Conservation (phyloP, 1,140 invertebrate genomes). For the Aethina tumida region DNA sequence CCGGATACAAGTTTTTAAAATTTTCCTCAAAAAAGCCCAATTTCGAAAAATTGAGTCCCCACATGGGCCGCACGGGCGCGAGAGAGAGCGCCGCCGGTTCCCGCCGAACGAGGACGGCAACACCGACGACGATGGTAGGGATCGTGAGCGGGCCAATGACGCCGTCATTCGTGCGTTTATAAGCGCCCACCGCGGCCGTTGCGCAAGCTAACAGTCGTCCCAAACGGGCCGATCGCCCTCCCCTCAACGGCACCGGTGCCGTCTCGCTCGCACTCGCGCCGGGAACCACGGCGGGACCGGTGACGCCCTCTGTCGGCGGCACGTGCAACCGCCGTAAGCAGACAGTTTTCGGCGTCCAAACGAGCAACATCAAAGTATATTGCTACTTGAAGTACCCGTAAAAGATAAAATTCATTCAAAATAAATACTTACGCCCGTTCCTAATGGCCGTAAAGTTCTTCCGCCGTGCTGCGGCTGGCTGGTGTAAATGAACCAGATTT, state of each 20-base stretch:
- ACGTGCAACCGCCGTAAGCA: constrained; percentile 24
- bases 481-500: constrained; percentile 1
- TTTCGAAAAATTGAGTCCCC: neutral
- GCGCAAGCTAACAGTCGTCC: constrained; percentile 30
- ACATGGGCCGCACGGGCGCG: constrained; percentile 2
- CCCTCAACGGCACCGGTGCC: constrained; percentile 17
- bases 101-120: constrained; percentile 3
- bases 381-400: constrained; percentile 27
- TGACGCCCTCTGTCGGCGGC: constrained; percentile 29
- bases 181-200: constrained; percentile 30
- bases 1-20: too few species aligned
- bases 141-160: constrained; percentile 33
- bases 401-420: constrained; percentile 30
- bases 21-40: too few species aligned
- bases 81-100: constrained; percentile 5
- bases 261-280: constrained; percentile 17
- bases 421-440: constrained; percentile 21
- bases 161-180: constrained; percentile 32
- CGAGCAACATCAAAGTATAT: constrained; percentile 33
- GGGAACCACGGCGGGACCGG: constrained; percentile 11
- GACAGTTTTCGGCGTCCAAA: constrained; percentile 30
- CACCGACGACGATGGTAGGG: constrained; percentile 28
- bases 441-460: constrained; percentile 7
- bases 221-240: constrained; percentile 18
- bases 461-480: constrained; percentile 1